phyloP scores from a whole-genome alignment of 2,797 vertebrate species.

The Sardinella longiceps region DNA sequence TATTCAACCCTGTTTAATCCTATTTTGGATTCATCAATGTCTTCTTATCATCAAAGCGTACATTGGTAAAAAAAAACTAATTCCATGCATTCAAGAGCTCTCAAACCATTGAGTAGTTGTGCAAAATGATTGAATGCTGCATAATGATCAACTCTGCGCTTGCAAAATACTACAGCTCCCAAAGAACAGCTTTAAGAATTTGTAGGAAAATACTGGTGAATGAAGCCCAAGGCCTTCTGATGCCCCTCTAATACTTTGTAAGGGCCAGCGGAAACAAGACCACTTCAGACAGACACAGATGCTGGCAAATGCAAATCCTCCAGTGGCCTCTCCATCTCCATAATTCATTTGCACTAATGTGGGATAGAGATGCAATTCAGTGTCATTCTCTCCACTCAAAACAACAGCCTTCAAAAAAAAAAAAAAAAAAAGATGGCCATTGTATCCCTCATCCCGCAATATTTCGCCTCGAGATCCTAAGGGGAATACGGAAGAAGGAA shows the following conservation, averaged over 20 bases:
- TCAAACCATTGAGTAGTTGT: no score
- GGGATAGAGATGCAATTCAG: not conserved
- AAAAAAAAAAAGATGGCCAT: not conserved
- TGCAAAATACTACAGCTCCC: no score
- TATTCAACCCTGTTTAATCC: no score
- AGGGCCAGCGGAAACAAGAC: not conserved
- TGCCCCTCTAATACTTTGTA: not conserved
- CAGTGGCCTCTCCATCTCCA: not conserved
- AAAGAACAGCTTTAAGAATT: no score
- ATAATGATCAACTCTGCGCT: no score
- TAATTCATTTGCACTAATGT: not conserved
- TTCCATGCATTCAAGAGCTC: no score
- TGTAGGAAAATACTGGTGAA: no score
- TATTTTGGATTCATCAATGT: no score
- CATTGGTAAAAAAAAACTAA: no score
- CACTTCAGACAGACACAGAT: not conserved
- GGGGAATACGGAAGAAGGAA: not conserved
- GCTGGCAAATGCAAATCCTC: not conserved
- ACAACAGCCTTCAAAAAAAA: not conserved
- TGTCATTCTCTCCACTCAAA: not conserved
- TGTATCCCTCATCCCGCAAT: not conserved
- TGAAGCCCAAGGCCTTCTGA: no score
- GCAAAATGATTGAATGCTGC: no score
- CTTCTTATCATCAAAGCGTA: no score
- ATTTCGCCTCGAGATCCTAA: not conserved